Percentiles rank a stretch among this genome's conserved stretches.
Evolutionary conservation across 2,113 vertebrate genomes (phyloP).

Genomic region (Psammodynastes pulverulentus): DNA sequence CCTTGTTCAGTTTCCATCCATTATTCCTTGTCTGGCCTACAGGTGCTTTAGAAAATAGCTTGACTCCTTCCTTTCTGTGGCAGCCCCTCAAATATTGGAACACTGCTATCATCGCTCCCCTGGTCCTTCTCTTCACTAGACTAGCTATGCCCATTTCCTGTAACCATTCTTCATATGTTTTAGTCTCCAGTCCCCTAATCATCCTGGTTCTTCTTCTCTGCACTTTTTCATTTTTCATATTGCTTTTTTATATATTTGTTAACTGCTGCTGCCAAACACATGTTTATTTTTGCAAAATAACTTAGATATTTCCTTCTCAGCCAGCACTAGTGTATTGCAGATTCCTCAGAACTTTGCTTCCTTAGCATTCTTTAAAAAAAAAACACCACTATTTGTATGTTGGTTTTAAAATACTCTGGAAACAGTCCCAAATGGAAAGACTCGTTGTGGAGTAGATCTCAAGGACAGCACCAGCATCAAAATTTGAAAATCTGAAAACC

Average conservation of each 20-base stretch:
- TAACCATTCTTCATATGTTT: too few relatives aligned
- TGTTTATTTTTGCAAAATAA: not conserved
- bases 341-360: not conserved
- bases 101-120: too few relatives aligned
- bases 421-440: not conserved
- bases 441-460: not conserved
- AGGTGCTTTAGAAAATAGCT: too few relatives aligned
- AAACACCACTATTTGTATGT: not conserved
- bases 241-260: not conserved
- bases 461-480: not conserved
- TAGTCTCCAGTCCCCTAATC: too few relatives aligned
- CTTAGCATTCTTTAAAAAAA: not conserved
- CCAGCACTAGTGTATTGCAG: not conserved
- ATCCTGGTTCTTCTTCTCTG: too few relatives aligned
- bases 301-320: not conserved
- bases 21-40: too few relatives aligned
- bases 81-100: too few relatives aligned
- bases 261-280: not conserved
- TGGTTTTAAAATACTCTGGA: not conserved
- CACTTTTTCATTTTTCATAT: too few relatives aligned
- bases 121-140: too few relatives aligned
- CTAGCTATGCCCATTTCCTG: too few relatives aligned
- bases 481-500: not conserved
- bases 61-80: too few relatives aligned
- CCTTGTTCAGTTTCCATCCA: too few relatives aligned